A percentile compares a stretch with the other conserved stretches of the same genome.
phyloP scores from a whole-genome alignment of 2,113 vertebrate species.

The Pterocles gutturalis region DNA sequence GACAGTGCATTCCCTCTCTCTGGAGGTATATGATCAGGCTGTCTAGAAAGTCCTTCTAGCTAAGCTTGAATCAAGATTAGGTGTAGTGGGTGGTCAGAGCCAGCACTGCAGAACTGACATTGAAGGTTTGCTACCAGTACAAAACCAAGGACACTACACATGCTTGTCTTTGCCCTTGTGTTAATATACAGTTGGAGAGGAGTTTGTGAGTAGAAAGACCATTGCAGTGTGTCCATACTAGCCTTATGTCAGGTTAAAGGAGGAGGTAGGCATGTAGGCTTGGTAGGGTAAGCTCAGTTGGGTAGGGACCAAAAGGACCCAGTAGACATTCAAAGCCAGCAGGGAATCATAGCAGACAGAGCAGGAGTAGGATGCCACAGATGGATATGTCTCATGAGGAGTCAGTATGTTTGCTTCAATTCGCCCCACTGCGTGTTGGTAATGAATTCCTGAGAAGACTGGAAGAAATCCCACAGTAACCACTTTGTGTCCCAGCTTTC shows the following conservation, averaged over 20 bases:
- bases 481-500: neutral
- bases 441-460: neutral
- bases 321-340: neutral
- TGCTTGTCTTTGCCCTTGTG: neutral
- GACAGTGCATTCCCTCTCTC: neutral
- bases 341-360: neutral
- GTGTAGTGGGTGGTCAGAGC: neutral
- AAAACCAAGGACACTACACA: neutral
- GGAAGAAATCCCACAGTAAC: neutral
- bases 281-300: neutral
- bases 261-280: neutral
- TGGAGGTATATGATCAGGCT: neutral
- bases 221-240: neutral
- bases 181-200: neutral
- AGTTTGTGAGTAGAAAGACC: neutral
- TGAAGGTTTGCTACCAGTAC: neutral
- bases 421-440: neutral
- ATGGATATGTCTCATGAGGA: neutral
- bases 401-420: rapidly evolving
- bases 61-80: neutral
- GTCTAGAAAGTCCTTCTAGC: neutral
- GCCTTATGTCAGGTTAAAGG: neutral
- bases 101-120: neutral
- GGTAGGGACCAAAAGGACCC: neutral
- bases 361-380: neutral